Evolutionary conservation across 2,113 vertebrate species (phyloP).

Genomic region (Telmatochromis brachygnathus): DNA sequence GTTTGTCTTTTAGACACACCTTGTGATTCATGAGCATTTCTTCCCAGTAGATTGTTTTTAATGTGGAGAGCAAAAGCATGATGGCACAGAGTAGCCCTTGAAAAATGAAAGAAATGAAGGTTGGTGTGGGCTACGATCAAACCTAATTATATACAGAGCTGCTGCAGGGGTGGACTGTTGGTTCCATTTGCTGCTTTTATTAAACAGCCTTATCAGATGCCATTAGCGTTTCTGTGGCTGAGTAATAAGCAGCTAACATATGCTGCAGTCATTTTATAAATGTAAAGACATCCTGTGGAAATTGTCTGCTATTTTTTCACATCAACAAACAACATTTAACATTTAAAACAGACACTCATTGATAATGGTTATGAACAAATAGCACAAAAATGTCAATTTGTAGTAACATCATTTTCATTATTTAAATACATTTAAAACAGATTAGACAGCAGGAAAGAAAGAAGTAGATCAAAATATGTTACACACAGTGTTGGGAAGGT

Average conservation of each 20-base stretch:
- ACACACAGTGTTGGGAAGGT: too few species aligned
- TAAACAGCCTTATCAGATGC: not conserved
- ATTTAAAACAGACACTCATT: accelerated
- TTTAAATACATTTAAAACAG: not conserved
- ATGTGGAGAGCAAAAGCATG: not conserved
- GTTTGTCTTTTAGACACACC: not conserved
- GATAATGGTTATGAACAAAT: not conserved
- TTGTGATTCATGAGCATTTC: not conserved
- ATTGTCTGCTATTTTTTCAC: accelerated
- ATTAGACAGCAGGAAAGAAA: not conserved
- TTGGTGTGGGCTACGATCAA: not conserved
- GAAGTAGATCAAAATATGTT: accelerated
- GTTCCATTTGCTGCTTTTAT: constrained; percentile 33
- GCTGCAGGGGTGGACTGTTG: not conserved
- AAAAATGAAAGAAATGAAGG: not conserved
- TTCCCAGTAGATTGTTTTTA: not conserved
- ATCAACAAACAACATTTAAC: not conserved
- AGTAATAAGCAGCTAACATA: not conserved
- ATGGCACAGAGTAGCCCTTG: not conserved
- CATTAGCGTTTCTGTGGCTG: constrained; percentile 6
- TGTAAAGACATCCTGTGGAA: not conserved
- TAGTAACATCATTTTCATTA: not conserved
- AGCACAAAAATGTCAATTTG: not conserved
- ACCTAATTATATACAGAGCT: not conserved
- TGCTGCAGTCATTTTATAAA: not conserved